These are phyloP conservation scores for Camelus bactrianus DNA, from an alignment of 2,113 vertebrate genomes.

Conservation along the genomic window DNA sequence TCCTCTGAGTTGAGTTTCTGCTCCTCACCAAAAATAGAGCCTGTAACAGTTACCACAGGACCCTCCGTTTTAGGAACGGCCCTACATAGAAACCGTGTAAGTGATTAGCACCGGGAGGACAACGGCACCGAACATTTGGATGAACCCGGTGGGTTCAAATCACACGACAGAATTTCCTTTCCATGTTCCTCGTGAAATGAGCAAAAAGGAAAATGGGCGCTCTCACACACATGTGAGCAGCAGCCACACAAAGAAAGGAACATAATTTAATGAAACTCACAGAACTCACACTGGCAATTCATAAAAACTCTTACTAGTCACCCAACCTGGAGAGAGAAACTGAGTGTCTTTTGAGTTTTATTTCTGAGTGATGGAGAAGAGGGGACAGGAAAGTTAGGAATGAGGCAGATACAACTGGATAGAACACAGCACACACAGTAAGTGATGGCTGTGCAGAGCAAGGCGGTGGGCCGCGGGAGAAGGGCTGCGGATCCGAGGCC, in stretches of 20 bases:
- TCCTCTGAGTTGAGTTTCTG: not conserved
- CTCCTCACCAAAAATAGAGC: not conserved
- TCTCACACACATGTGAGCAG: not conserved
- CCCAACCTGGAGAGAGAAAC: not conserved
- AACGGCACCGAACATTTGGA: not conserved
- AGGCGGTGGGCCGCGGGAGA: not conserved
- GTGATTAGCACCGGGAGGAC: not conserved
- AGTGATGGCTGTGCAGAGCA: not conserved
- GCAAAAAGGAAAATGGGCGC: not conserved
- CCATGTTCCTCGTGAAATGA: not conserved
- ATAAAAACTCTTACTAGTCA: not conserved
- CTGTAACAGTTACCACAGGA: not conserved
- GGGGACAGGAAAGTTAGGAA: not conserved
- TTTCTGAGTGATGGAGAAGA: not conserved
- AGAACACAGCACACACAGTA: accelerated
- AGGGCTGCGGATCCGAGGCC: not conserved
- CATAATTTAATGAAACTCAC: not conserved
- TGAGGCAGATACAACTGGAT: not conserved
- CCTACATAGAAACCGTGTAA: not conserved
- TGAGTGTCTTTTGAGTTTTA: not conserved
- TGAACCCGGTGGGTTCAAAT: not conserved
- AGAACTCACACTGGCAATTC: not conserved
- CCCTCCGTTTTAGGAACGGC: not conserved
- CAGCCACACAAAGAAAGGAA: not conserved
- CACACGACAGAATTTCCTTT: not conserved